Percentiles rank a stretch among this genome's conserved stretches.
These are phyloP conservation scores for Bagarius yarrelli DNA, from an alignment of 2,113 vertebrate genomes.

Conservation along the genomic window DNA sequence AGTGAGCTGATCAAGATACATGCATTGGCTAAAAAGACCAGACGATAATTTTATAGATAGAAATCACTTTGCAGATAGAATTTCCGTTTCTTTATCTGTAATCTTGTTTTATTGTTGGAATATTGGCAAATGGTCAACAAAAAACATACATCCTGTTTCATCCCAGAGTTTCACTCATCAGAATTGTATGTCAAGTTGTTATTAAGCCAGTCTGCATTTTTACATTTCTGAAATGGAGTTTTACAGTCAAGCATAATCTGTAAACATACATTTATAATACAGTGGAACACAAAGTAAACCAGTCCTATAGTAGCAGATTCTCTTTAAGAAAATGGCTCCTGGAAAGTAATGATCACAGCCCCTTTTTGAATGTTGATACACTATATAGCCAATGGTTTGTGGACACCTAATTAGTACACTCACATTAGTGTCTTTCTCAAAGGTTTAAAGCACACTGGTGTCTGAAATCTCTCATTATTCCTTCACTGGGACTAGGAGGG, in stretches of 20 bases:
- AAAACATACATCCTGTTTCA: not conserved
- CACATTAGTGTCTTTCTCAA: no score
- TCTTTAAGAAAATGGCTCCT: not conserved
- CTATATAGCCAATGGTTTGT: no score
- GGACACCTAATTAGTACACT: no score
- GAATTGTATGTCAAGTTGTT: not conserved
- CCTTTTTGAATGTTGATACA: not conserved
- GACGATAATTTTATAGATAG: no score
- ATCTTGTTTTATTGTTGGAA: slow-evolving; percentile 15
- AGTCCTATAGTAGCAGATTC: slow-evolving; percentile 17
- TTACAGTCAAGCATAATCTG: not conserved
- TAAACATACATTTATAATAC: slow-evolving; percentile 1
- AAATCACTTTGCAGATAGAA: not conserved
- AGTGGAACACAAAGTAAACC: not conserved
- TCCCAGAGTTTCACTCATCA: not conserved
- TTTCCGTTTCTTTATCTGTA: not conserved
- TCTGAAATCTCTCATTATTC: no score
- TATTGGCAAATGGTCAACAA: not conserved
- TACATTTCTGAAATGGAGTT: not conserved
- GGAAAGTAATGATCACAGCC: not conserved
- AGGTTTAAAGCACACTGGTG: no score
- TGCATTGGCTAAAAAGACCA: no score
- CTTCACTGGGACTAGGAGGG: no score
- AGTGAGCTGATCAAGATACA: no score
- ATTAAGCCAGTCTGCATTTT: not conserved